Percentiles rank a stretch among this genome's conserved stretches.
These are phyloP conservation scores for Epinephelus awoara DNA, from an alignment of 2,797 vertebrate genomes.

Conservation along the genomic window DNA sequence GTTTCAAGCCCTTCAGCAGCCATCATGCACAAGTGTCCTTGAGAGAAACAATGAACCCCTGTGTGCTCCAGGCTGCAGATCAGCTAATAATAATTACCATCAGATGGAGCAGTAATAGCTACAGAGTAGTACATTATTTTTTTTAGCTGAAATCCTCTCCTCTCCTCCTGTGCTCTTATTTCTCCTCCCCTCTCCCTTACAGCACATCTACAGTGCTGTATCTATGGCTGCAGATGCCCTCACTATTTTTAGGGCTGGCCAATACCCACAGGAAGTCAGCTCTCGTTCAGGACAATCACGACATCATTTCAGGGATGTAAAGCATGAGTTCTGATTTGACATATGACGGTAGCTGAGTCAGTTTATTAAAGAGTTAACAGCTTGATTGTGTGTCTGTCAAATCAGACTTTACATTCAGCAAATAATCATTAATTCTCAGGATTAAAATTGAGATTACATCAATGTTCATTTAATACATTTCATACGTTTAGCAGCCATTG, in stretches of 20 bases:
- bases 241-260: slow-evolving; percentile 13
- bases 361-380: not conserved
- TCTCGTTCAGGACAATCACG: slow-evolving; percentile 6
- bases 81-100: slow-evolving; percentile 27
- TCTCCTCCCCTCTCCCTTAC: slow-evolving; percentile 12
- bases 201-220: slow-evolving; percentile 4
- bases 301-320: not conserved
- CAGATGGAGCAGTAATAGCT: slow-evolving; percentile 1
- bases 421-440: too few relatives aligned
- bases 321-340: not conserved
- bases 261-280: not conserved
- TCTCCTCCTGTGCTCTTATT: not conserved
- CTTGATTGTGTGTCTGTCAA: too few relatives aligned
- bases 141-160: slow-evolving; percentile 2
- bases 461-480: too few relatives aligned
- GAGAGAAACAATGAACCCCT: slow-evolving; percentile 17
- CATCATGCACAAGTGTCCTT: slow-evolving; percentile 29
- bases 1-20: slow-evolving; percentile 24
- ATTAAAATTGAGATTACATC: too few relatives aligned
- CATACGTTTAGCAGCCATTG: too few relatives aligned
- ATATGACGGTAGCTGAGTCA: not conserved
- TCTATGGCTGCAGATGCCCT: slow-evolving; percentile 5
- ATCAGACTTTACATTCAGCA: too few relatives aligned
- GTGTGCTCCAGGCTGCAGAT: slow-evolving; percentile 8
- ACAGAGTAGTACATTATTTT: slow-evolving; percentile 18